Base-by-base conservation (phyloP, 2,888 invertebrate genomes). In the Hofmannophila pseudospretella region DNA sequence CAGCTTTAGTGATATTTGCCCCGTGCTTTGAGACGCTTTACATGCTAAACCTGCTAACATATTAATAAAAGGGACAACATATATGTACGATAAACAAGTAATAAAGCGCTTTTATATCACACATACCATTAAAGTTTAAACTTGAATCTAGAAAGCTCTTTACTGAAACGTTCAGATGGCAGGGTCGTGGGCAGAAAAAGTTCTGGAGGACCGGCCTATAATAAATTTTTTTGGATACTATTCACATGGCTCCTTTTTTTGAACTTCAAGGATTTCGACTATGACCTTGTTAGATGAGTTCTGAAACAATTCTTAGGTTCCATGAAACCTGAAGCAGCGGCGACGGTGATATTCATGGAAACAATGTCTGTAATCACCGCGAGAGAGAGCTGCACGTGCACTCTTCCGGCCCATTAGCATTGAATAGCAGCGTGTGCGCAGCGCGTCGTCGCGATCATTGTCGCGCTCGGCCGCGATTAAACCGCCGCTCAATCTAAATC, bases 371-470 rank as follows among this genome's bases (percentile, higher is more conserved):
- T 64, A 64, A 73, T 71, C 65, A 63, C 51, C 51, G 48, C 42
- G 47, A 65, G 74, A 78, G 78, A 80, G 78, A 71, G 73, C 65
- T 64, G 66, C 68, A 66, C 69, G 71, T 67, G 71, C 71, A 67
- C 67, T 80, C 79, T 78, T 81, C 79, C 81, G 74, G 65, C 58
- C 74, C 76, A 86, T 86, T 85, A 84, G 79, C 85, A 86, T 84
- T 84, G 81, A 85, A 85, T 82, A 66, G 65, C 67, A 64, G 59
- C 74, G 70, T 75, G 73, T 71, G 76, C 74, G 67, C 31, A 13
- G n/a, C n/a, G n/a, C 59, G 67, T 63, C 63, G 56, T 69, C 54
- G 59, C 63, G 71, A 78, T 79, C 75, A 75, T 76, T 78, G 78
- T 74, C 63, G 63, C 66, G 47, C 52, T 48, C 52, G 50, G 55